Base-by-base conservation (phyloP, 1,140 invertebrate species). In the Camponotus vicinus region DNA sequence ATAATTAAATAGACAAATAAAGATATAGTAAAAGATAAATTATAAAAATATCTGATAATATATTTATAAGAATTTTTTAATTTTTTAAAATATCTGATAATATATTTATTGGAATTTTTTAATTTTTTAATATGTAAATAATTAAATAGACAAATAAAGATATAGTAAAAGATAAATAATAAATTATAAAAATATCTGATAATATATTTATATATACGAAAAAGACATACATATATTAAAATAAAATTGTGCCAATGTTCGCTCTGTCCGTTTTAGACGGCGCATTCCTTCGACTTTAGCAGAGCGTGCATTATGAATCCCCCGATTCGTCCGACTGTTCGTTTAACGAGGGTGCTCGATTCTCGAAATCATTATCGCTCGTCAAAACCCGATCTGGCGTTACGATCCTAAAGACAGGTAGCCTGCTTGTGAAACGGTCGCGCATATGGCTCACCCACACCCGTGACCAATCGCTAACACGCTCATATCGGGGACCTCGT, bases 361-460 rank as follows among this genome's bases (percentile, higher is more conserved):
- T 63, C 69, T 63, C 52, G 69, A 75, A 83, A 83, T 83, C 55
- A 45, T 82, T 73, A 59, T 82, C 69, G 55, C 52, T 66, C 67
- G 69, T 80, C 77, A 80, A 80, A 80, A 80, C 64, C 57, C 64
- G 79, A 83, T 75, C 79, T 40, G 55, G 69, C 69, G 55, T 83
- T 83, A 83, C 69, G 69, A 75, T 69, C 79, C 69, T 73, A 83
- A 83, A 83, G 79, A 83, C 79, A 83, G 79, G 79, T 83, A 83
- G 79, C 79, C 55, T 49, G 55, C 67, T 83, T 83, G 49, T 52
- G 69, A 83, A 73, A 83, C 79, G 79, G 79, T 82, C 55, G 79
- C 79, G 73, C 79, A 83, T 83, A 83, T 75, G 79, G 79, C 42
- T 69, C 79, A 83, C 79, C 79, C 79, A 83, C 79, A 83, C 27